Evolutionary conservation across 1,140 invertebrate species (phyloP).

Genomic region (Saccostrea glomerata): DNA sequence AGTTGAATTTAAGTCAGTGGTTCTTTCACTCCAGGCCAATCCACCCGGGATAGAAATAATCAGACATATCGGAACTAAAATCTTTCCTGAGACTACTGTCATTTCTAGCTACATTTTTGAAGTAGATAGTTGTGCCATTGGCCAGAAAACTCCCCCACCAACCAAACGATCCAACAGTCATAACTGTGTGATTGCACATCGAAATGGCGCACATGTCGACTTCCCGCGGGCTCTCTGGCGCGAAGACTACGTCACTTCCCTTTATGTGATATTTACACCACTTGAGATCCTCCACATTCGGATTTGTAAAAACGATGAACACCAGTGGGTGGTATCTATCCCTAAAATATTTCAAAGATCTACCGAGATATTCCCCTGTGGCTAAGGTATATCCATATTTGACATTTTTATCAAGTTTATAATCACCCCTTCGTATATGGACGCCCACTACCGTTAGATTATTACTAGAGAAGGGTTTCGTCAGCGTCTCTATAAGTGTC

Average conservation of each 20-base stretch:
- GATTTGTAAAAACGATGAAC: constrained; percentile 58
- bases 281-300: constrained; percentile 31
- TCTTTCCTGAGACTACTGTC: constrained; percentile 47
- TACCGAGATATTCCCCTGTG: constrained; percentile 49
- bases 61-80: constrained; percentile 57
- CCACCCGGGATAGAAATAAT: constrained; percentile 58
- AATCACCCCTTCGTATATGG: constrained; percentile 58
- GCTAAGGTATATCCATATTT: constrained; percentile 53
- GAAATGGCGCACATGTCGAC: constrained; percentile 70
- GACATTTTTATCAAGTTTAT: constrained; percentile 36
- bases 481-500: not conserved
- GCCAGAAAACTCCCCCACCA: constrained; percentile 72
- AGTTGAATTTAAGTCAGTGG: not conserved
- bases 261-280: constrained; percentile 51
- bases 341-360: constrained; percentile 54
- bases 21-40: constrained; percentile 44
- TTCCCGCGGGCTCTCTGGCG: constrained; percentile 51
- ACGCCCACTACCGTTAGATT: constrained; percentile 53
- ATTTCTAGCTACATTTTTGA: constrained; percentile 58
- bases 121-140: constrained; percentile 64
- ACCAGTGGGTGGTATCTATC: constrained; percentile 46
- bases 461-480: not conserved
- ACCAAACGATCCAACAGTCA: constrained; percentile 71
- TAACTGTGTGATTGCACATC: constrained; percentile 70
- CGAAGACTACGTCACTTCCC: constrained; percentile 49